Conservation (phyloP, 1,140 invertebrate genomes). For the Leguminivora glycinivorella region DNA sequence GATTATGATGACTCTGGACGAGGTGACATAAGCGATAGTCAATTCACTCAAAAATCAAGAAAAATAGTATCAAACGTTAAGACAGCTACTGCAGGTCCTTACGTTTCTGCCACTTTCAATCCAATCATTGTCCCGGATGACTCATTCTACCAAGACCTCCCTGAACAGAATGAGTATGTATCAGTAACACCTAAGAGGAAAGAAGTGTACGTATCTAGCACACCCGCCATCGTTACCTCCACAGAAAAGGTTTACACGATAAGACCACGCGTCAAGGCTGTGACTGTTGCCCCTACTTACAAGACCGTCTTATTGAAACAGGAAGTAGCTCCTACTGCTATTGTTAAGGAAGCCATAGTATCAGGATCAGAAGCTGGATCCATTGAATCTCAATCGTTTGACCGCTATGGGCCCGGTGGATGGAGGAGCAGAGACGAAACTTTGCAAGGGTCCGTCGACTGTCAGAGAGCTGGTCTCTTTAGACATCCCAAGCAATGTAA, state of each 20-base stretch:
- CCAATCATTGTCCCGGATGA: constrained; percentile 78
- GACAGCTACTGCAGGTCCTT: constrained; percentile 52
- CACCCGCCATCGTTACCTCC: constrained; percentile 50
- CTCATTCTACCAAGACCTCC: constrained; percentile 69
- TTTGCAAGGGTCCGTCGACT: constrained; percentile 83
- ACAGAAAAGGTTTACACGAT: constrained; percentile 59
- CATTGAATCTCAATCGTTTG: constrained; percentile 66
- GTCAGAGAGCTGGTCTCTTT: constrained; percentile 89
- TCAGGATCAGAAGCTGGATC: constrained; percentile 33
- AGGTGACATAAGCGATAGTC: constrained; percentile 57
- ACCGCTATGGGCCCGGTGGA: constrained; percentile 80
- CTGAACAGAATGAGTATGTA: constrained; percentile 56
- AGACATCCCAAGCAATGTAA: constrained; percentile 90
- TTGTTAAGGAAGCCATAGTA: constrained; percentile 39
- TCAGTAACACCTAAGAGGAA: constrained; percentile 47
- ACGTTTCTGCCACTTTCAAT: constrained; percentile 69
- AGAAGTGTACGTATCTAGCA: constrained; percentile 52
- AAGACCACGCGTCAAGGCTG: constrained; percentile 61
- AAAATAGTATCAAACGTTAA: constrained; percentile 42
- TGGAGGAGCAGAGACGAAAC: constrained; percentile 79
- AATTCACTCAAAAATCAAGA: constrained; percentile 48
- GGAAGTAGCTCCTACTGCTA: constrained; percentile 46
- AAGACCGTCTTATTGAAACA: constrained; percentile 68
- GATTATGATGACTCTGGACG: constrained; percentile 53
- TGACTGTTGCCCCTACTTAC: constrained; percentile 73